Conservation (phyloP, 2,888 invertebrate genomes). For the Parnassius smintheus region DNA sequence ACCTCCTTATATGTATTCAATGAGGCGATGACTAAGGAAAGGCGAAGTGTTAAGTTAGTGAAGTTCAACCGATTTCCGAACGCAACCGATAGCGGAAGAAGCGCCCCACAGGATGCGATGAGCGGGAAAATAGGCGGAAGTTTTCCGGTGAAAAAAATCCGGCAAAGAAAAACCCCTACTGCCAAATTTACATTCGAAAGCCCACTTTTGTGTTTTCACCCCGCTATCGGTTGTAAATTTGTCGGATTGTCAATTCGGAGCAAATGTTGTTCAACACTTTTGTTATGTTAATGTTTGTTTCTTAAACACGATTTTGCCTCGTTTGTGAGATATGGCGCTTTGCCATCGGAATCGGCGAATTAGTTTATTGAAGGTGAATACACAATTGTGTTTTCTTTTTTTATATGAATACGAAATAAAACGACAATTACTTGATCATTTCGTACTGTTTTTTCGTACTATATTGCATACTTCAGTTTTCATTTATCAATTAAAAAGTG, state of each 20-base stretch:
- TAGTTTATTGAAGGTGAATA: conserved; percentile 4
- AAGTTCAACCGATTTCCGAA: conserved; percentile 70
- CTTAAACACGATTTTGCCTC: conserved; percentile 28
- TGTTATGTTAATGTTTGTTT: conserved; percentile 72
- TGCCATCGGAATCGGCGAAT: neutral
- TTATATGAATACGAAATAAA: neutral
- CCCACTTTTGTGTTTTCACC: conserved; percentile 71
- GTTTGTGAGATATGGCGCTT: conserved; percentile 10
- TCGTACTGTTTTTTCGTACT: neutral
- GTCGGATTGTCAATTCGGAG: conserved; percentile 76
- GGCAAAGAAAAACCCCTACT: conserved; percentile 58
- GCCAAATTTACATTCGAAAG: conserved; percentile 77
- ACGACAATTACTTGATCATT: neutral
- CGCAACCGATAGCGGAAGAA: conserved; percentile 63
- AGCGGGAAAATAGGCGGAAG: conserved; percentile 80
- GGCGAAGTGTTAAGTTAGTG: conserved; percentile 32
- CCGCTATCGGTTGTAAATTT: conserved; percentile 75
- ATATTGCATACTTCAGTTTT: too few species aligned
- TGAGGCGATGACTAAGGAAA: conserved; percentile 34
- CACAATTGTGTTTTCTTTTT: neutral
- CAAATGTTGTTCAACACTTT: conserved; percentile 67
- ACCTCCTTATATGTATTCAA: conserved; percentile 44
- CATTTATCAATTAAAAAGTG: too few species aligned
- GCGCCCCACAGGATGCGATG: conserved; percentile 70
- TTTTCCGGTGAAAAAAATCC: conserved; percentile 65